These are phyloP conservation scores for Anagyrus pseudococci DNA, from an alignment of 2,888 invertebrate genomes.

Conservation along the genomic window DNA sequence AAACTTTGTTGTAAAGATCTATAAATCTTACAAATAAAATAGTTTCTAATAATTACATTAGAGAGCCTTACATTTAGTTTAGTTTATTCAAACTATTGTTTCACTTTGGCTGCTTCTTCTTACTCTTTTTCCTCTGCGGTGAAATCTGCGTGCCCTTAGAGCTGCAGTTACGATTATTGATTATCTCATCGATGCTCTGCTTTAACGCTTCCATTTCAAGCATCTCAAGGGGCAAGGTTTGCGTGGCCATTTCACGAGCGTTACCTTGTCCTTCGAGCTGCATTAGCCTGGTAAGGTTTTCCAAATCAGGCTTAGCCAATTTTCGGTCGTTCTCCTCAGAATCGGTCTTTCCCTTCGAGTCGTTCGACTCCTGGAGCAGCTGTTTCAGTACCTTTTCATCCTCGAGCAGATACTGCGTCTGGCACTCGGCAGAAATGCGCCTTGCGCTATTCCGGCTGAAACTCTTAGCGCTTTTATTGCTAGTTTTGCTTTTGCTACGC, in stretches of 20 bases:
- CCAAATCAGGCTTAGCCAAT: conserved; percentile 50
- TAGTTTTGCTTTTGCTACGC: conserved; percentile 52
- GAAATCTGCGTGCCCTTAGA: conserved; percentile 58
- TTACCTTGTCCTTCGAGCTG: conserved; percentile 49
- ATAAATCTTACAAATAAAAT: not conserved
- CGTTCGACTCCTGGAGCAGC: conserved; percentile 49
- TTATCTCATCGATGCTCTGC: conserved; percentile 58
- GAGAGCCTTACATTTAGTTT: conserved; percentile 13
- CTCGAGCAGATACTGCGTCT: conserved; percentile 53
- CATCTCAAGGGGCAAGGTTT: conserved; percentile 57
- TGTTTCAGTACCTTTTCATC: conserved; percentile 54
- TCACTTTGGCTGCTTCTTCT: conserved; percentile 44
- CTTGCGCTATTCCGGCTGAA: conserved; percentile 36
- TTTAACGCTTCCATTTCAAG: conserved; percentile 60
- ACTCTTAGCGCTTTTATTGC: conserved; percentile 45
- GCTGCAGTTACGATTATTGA: conserved; percentile 55
- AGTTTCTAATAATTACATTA: conserved; percentile 6
- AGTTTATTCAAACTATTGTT: not conserved
- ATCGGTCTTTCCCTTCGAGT: conserved; percentile 48
- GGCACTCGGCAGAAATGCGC: conserved; percentile 45
- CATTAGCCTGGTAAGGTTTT: conserved; percentile 51
- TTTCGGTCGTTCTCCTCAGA: conserved; percentile 48
- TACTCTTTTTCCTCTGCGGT: conserved; percentile 52
- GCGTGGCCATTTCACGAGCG: conserved; percentile 58
- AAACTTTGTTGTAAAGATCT: conserved; percentile 7